Percentiles rank a stretch among this genome's conserved stretches.
These are phyloP conservation scores for Lepidurus apus DNA, from an alignment of 1,140 invertebrate genomes.

Conservation along the genomic window DNA sequence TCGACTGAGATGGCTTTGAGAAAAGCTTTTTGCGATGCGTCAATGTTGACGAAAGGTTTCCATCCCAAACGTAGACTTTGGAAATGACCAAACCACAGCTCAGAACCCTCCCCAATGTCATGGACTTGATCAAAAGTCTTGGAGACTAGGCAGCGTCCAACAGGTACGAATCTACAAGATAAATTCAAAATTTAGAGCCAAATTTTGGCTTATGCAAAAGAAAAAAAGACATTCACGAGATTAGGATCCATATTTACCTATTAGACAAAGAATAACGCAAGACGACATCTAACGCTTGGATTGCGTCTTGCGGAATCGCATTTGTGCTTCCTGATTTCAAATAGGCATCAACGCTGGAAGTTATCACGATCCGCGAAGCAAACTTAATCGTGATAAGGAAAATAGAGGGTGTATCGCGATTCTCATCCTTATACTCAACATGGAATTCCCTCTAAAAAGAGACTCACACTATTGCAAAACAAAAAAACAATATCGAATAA, in stretches of 20 bases:
- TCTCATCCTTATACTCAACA: conserved; percentile 41
- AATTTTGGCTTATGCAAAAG: neutral
- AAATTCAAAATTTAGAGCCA: neutral
- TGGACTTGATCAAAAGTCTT: neutral
- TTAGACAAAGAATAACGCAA: conserved; percentile 51
- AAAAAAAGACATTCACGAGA: neutral
- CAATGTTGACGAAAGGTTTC: conserved; percentile 65
- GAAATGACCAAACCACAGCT: conserved; percentile 66
- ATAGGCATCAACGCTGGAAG: conserved; percentile 51
- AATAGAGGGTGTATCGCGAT: conserved; percentile 50
- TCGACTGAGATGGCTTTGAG: conserved; percentile 30
- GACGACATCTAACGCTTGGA: conserved; percentile 77
- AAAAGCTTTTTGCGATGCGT: conserved; percentile 50
- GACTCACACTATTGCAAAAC: neutral
- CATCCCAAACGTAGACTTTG: conserved; percentile 67
- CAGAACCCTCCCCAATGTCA: conserved; percentile 56
- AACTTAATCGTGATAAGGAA: conserved; percentile 54
- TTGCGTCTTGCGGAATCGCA: conserved; percentile 56
- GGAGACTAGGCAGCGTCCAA: conserved; percentile 19
- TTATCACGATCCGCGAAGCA: conserved; percentile 44
- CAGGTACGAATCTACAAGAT: conserved; percentile 17
- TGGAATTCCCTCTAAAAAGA: conserved; percentile 5
- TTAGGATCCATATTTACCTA: conserved; percentile 27
- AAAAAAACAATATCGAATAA: neutral
- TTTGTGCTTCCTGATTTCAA: conserved; percentile 44